These are phyloP conservation scores for Acheta domesticus DNA, from an alignment of 2,888 invertebrate species.

Conservation along the genomic window DNA sequence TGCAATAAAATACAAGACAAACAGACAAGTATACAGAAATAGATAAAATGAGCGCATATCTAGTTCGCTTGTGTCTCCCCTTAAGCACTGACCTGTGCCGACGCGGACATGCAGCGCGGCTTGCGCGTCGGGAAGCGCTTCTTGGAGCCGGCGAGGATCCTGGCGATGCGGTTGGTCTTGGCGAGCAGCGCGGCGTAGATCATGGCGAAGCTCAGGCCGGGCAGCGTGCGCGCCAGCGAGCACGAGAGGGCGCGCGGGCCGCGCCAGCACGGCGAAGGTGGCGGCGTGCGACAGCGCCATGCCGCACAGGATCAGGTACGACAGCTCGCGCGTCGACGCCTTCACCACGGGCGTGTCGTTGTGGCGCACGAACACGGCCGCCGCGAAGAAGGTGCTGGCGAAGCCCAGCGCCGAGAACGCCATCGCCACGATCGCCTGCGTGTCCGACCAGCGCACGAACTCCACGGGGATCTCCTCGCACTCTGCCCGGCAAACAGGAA, in stretches of 20 bases:
- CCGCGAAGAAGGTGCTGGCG: slow-evolving; percentile 57
- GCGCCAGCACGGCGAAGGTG: slow-evolving; percentile 63
- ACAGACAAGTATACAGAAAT: no score
- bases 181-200: slow-evolving; percentile 72
- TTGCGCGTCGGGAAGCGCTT: slow-evolving; percentile 67
- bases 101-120: slow-evolving; percentile 61
- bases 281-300: slow-evolving; percentile 56
- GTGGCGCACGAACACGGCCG: slow-evolving; percentile 60
- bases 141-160: slow-evolving; percentile 70
- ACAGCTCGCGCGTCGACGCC: slow-evolving; percentile 61
- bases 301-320: slow-evolving; percentile 62
- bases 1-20: no score
- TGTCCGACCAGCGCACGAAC: slow-evolving; percentile 60
- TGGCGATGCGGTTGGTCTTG: slow-evolving; percentile 73
- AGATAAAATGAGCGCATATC: no score
- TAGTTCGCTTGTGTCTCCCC: no score
- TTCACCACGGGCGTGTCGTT: slow-evolving; percentile 75
- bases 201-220: slow-evolving; percentile 66
- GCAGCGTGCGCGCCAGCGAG: slow-evolving; percentile 56
- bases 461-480: slow-evolving; percentile 61
- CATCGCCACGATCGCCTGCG: slow-evolving; percentile 60
- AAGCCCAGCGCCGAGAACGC: slow-evolving; percentile 61
- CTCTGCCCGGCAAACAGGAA: no score
- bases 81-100: slow-evolving; percentile 50
- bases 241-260: slow-evolving; percentile 58